Evolutionary conservation across 2,113 vertebrate species (phyloP), one percentile per base, ranked within the genome.

Genomic region (Nannospalax galili): DNA sequence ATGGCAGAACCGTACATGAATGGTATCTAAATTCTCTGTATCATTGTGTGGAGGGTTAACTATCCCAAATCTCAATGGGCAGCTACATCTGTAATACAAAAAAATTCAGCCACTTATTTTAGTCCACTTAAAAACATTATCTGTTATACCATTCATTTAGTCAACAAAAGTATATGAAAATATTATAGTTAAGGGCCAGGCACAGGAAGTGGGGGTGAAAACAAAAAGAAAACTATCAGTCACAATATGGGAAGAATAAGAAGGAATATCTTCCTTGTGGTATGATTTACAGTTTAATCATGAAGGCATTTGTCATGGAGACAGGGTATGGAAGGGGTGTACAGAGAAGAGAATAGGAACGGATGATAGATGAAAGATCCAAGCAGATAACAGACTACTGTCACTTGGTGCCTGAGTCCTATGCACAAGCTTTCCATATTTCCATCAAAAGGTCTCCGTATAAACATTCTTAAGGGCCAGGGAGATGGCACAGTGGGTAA

Each of bases 271-370:
- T 88, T 20, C 35, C 72, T 84, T 81, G 65, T 70, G 30, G 72
- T 75, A 35, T 37, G 20, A 79, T 69, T 69, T 64, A 4, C 37
- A 90, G 35, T 88, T 95, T 95, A 87, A 85, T 65, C 30, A n/a
- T 70, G 64, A 78, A 93, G 67, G 24, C 70, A 45, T 73, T 60
- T 67, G 58, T 60, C 62, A 30, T 45, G 37, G 42, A 48, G 40
- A 60, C 19, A 40, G 12, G 16, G 5, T 62, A 5, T 28, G 40
- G 58, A 77, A 45, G 42, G 45, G 81, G 30, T 56, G 19, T 85
- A 42, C 48, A 37, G 73, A 17, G 85, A 90, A 77, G 77, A 95
- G 1, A 85, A 62, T 16, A 56, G 7, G 62, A 7, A 58, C 20
- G 17, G 81, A 52, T 19, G 56, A 93, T 70, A 22, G 40, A 40